Evolutionary conservation across 2,797 vertebrate genomes (phyloP).

Genomic region (Heliangelus exortis): DNA sequence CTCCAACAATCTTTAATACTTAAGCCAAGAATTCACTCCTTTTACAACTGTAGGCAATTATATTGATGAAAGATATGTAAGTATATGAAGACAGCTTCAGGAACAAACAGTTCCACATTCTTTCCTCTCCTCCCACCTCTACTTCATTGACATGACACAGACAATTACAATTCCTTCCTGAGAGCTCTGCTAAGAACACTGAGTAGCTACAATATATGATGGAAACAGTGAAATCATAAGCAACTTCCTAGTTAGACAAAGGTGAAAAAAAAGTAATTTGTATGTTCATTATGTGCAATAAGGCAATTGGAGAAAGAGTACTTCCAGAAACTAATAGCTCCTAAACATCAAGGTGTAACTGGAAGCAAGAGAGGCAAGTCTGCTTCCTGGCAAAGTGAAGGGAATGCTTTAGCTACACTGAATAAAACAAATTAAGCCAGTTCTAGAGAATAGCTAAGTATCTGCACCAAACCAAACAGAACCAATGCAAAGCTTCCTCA

Average conservation of each 20-base stretch:
- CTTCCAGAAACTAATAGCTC: neutral
- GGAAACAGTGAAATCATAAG: neutral
- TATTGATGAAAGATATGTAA: neutral
- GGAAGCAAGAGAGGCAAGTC: neutral
- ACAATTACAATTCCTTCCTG: neutral
- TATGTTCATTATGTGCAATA: neutral
- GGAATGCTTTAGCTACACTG: neutral
- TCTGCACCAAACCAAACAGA: neutral
- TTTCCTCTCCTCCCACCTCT: conserved; percentile 14
- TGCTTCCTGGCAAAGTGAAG: neutral
- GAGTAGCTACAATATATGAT: neutral
- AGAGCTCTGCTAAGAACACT: conserved; percentile 15
- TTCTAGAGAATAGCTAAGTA: neutral
- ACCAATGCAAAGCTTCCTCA: neutral
- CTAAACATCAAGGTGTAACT: neutral
- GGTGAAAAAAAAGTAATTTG: neutral
- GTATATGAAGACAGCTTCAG: neutral
- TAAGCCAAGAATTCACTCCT: neutral
- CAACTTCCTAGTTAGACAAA: neutral
- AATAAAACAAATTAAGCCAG: neutral
- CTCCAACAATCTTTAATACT: neutral
- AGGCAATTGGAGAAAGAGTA: neutral
- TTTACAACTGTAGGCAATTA: neutral
- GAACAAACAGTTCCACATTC: conserved; percentile 35
- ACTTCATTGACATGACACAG: neutral